Evolutionary conservation across 2,797 vertebrate species (phyloP).

Genomic region (Enteromius paludinosus): DNA sequence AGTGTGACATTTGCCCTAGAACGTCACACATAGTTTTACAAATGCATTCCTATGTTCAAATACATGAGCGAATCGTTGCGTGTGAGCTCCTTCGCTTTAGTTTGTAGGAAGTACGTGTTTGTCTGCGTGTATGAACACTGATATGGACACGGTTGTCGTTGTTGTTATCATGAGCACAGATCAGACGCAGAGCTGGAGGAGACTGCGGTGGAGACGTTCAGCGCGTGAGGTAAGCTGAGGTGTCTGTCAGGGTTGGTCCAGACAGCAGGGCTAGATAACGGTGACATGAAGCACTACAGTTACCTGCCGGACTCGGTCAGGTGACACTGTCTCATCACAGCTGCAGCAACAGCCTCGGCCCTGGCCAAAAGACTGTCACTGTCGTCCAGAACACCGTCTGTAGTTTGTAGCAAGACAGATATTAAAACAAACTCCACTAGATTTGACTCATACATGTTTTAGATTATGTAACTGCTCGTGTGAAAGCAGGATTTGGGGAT

Average conservation of each 20-base stretch:
- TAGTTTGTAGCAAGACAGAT: not conserved
- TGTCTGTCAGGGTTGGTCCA: slow-evolving; percentile 64
- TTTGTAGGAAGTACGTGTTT: not conserved
- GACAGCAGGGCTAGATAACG: slow-evolving; percentile 71
- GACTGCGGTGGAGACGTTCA: not conserved
- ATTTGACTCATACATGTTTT: not conserved
- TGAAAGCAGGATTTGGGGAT: not conserved
- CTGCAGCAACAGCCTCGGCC: slow-evolving; percentile 22
- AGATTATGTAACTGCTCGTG: not conserved
- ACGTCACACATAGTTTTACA: not conserved
- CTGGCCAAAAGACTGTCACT: slow-evolving; percentile 17
- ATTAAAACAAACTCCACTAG: not conserved
- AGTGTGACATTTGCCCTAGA: not conserved
- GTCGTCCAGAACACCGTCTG: not conserved
- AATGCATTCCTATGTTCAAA: not conserved
- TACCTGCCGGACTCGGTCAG: slow-evolving; percentile 73
- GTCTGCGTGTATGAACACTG: slow-evolving; percentile 26
- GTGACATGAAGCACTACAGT: slow-evolving; percentile 69
- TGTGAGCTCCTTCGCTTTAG: not conserved
- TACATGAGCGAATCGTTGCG: not conserved
- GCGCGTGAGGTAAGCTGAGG: slow-evolving; percentile 64
- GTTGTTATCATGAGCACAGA: slow-evolving; percentile 9
- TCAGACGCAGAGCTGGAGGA: slow-evolving; percentile 3
- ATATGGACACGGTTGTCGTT: not conserved
- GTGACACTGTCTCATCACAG: slow-evolving; percentile 77